phyloP scores from a whole-genome alignment of 2,888 invertebrate species.

The Formica aserva region DNA sequence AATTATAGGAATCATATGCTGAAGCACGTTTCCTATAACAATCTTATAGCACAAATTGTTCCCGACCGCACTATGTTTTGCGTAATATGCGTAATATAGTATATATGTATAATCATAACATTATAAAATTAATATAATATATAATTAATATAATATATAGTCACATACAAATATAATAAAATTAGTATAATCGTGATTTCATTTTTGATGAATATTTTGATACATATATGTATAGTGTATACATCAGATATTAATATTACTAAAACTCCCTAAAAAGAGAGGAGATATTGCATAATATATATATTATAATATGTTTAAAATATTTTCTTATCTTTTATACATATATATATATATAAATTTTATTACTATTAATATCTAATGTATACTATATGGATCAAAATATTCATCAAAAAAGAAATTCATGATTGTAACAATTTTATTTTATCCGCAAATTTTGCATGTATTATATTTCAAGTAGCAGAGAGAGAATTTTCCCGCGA shows the following conservation, averaged over 20 bases:
- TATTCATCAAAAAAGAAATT: background rate
- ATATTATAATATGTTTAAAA: too few species aligned
- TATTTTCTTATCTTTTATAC: too few species aligned
- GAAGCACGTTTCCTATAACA: constrained; percentile 39
- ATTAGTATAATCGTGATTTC: too few species aligned
- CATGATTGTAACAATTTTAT: background rate
- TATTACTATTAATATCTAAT: background rate
- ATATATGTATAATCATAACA: background rate
- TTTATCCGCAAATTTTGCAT: background rate
- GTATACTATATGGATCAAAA: background rate
- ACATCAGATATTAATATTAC: too few species aligned
- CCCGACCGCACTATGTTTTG: constrained; percentile 48
- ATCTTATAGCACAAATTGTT: constrained; percentile 55
- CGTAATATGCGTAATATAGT: constrained; percentile 11
- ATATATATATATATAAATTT: background rate
- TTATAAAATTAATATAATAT: background rate
- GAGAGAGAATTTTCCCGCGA: background rate
- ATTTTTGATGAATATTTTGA: too few species aligned
- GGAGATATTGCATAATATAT: too few species aligned
- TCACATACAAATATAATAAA: background rate
- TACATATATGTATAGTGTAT: too few species aligned
- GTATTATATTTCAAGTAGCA: constrained; percentile 22
- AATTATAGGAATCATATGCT: constrained; percentile 82
- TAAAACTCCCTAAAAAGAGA: too few species aligned
- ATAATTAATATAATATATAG: background rate